Conservation (phyloP, 2,888 invertebrate species). For the Lucinisca nassula region DNA sequence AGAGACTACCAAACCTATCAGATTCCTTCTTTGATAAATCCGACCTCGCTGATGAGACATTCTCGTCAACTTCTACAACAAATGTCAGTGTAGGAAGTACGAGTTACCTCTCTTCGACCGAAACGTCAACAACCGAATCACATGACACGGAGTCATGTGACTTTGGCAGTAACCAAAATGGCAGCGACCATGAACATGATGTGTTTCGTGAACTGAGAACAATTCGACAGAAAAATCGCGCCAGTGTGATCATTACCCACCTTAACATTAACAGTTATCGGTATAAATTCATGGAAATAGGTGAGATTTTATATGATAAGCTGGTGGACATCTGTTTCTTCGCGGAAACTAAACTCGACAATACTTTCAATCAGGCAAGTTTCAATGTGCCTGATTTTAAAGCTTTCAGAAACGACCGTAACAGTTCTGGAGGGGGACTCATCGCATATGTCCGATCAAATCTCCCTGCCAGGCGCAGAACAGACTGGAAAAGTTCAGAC, state of each 20-base stretch:
- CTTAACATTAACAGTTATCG: slow-evolving; percentile 22
- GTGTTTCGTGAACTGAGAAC: neutral
- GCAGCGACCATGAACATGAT: neutral
- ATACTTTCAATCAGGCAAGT: neutral
- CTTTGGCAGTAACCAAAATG: neutral
- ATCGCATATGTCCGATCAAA: neutral
- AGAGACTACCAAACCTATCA: too few species aligned
- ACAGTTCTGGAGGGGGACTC: slow-evolving; percentile 7
- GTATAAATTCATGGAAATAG: slow-evolving; percentile 19
- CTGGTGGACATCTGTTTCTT: slow-evolving; percentile 15
- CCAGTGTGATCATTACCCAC: neutral
- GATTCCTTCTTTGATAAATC: too few species aligned
- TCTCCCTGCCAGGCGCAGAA: slow-evolving; percentile 2
- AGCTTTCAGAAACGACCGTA: slow-evolving; percentile 10
- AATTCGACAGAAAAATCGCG: neutral
- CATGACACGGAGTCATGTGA: neutral
- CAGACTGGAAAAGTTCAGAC: too few species aligned
- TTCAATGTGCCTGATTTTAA: slow-evolving; percentile 29
- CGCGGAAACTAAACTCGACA: slow-evolving; percentile 17
- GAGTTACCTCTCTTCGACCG: neutral
- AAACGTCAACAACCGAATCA: too few species aligned
- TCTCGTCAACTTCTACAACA: too few species aligned
- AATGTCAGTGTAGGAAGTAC: too few species aligned
- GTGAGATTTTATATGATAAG: slow-evolving; percentile 23
- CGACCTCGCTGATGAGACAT: too few species aligned